Evolutionary conservation across 2,113 vertebrate species (phyloP), one percentile per base, ranked within the genome.

Genomic region (Axis porcinus): DNA sequence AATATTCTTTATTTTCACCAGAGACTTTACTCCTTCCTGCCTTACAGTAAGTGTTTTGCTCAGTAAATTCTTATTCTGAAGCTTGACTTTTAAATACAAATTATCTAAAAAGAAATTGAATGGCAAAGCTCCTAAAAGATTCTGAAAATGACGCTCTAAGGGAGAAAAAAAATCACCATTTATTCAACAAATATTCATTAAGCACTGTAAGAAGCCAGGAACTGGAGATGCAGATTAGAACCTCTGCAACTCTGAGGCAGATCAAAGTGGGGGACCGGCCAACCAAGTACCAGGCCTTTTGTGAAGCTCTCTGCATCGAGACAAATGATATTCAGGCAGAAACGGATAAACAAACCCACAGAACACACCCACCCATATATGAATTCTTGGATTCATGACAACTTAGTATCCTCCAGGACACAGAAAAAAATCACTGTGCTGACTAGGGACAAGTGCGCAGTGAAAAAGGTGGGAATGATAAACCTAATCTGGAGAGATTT

Each of bases 1-100:
- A 96, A 94, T 89, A 81, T 57, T 52, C 36, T 55, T 78, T 60
- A 84, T 14, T 81, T 88, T 70, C 76, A 15, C 70, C 9, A 58
- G 23, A 62, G 70, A 43, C 62, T 97, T 94, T 52, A 96, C 40
- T 62, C 23, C 47, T 82, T 64, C 25, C 27, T 87, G 45, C 2
- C 81, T 83, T 81, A 86, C 33, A 94, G 16, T 70, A 85, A 93
- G 54, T 28, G 23, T 89, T 95, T 55, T 54, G 6, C 17, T 79
- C 62, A 86, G 45, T 47, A 81, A 86, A 50, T 64, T 92, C 33
- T 89, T 76, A 94, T 57, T 92, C 55, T 84, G 62, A 95, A 85
- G 19, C 45, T 96, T 95, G n/a, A 95, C 79, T 95, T 67, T 85
- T 45, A 96, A 70, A 85, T 54, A 84, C 17, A 87, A 83, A 81